Evolutionary conservation across 2,113 vertebrate species (phyloP).

Genomic region (Indri indri): DNA sequence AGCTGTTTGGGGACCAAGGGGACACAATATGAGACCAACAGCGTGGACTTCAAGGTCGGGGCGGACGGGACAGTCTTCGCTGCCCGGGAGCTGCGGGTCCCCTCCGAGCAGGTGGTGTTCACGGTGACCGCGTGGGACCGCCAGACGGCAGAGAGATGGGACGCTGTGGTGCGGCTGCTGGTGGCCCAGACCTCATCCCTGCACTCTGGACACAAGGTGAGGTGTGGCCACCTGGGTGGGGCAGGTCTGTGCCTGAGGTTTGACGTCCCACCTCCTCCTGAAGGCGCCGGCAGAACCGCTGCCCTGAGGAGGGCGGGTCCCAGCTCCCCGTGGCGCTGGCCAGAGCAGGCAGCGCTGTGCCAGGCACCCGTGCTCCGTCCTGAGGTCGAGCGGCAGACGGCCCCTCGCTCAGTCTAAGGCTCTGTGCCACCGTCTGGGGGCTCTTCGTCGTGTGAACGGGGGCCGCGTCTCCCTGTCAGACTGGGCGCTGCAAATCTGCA

Average conservation of each 20-base stretch:
- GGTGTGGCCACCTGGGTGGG: accelerated
- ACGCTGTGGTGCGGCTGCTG: slow-evolving; percentile 88
- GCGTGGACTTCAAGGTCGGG: slow-evolving; percentile 89
- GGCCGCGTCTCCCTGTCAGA: neutral
- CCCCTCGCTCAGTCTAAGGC: accelerated
- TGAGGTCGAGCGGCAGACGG: accelerated
- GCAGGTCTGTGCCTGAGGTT: accelerated
- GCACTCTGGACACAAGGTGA: slow-evolving; percentile 87
- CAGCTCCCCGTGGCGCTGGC: accelerated
- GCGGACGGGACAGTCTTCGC: slow-evolving; percentile 90
- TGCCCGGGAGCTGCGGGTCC: slow-evolving; percentile 82
- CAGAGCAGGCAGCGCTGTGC: accelerated
- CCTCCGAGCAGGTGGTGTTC: slow-evolving; percentile 88
- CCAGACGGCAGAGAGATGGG: slow-evolving; percentile 86
- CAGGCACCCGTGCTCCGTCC: too few relatives aligned
- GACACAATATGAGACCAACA: slow-evolving; percentile 89
- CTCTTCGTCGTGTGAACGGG: accelerated
- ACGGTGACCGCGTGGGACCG: slow-evolving; percentile 86
- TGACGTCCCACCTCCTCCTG: accelerated
- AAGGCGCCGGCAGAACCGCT: neutral
- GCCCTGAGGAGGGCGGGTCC: neutral
- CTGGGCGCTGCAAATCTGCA: too few relatives aligned
- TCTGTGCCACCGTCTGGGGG: accelerated
- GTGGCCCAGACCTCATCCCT: slow-evolving; percentile 81
- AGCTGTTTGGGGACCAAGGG: slow-evolving; percentile 89